phyloP scores from a whole-genome alignment of 2,797 vertebrate species.

The Meriones psammophilus region DNA sequence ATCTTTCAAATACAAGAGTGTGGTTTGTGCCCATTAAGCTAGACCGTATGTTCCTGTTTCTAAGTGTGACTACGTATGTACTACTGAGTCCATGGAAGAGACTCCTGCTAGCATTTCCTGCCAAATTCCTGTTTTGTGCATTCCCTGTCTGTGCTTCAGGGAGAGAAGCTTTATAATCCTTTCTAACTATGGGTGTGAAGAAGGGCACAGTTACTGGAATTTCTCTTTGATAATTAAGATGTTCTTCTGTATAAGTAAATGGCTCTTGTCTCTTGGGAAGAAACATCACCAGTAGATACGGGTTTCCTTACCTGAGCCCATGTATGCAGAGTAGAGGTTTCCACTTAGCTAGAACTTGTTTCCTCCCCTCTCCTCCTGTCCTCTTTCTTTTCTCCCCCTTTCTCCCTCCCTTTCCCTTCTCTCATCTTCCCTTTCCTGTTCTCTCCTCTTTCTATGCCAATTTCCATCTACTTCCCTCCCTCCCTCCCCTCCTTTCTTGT shows the following conservation, averaged over 20 bases:
- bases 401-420: too few relatives aligned
- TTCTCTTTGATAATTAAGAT: background rate
- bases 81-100: background rate
- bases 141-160: background rate
- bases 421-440: too few relatives aligned
- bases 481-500: background rate
- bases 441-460: background rate
- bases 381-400: background rate
- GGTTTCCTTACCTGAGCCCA: background rate
- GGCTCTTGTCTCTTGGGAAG: constrained; percentile 1
- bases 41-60: background rate
- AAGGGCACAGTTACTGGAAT: background rate
- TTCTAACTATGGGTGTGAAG: constrained; percentile 2
- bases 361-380: background rate
- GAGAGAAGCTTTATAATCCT: background rate
- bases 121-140: background rate
- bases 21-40: background rate
- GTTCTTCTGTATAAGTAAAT: background rate
- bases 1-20: background rate
- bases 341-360: background rate
- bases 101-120: background rate
- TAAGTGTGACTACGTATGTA: background rate
- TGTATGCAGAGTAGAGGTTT: background rate
- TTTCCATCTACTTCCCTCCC: too few relatives aligned
- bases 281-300: background rate